Evolutionary conservation across 2,888 invertebrate genomes (phyloP), one percentile per base, ranked within the genome.

Genomic region (Epirrita christyi): DNA sequence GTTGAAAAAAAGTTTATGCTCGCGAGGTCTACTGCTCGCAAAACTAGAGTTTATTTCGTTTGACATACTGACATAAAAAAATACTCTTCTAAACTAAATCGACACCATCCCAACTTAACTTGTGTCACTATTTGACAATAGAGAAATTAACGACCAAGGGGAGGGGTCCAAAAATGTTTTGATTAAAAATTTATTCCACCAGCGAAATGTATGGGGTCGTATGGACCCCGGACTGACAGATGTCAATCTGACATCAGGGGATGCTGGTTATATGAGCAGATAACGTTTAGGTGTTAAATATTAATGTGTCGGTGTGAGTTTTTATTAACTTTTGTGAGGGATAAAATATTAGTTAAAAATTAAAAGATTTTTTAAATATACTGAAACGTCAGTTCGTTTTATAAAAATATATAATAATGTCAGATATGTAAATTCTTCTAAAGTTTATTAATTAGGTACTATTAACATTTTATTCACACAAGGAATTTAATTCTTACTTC

Each of bases 161-260:
- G 57, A 64, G 73, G 81, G 86, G 83, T 75, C 72, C 75, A 73
- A 70, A 86, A 88, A 88, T 89, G 85, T 91, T 91, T 89, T 89
- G 90, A 91, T 91, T 90, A 91, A 89, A 89, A 89, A 88, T 88
- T 85, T 87, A 90, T 85, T 83, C 79, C 71, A 76, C 85, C 80
- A 80, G 81, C 70, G 63, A 72, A 76, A 80, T 75, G 78, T 57
- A 63, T 70, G 54, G 62, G 66, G 67, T 59, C 59, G 59, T 21
- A 58, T 56, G 67, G 63, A 72, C 72, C 73, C 70, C 28, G 59
- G 62, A 64, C 77, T 87, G 89, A 88, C 90, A 89, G 88, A 84
- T 88, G 90, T 90, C 90, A 90, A 88, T 88, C 88, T 81, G 76
- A 72, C 72, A 71, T 61, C 71, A 74, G 71, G 81, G 79, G 81